These are phyloP conservation scores for Perdita meconis DNA, from an alignment of 2,888 invertebrate species.

Conservation along the genomic window DNA sequence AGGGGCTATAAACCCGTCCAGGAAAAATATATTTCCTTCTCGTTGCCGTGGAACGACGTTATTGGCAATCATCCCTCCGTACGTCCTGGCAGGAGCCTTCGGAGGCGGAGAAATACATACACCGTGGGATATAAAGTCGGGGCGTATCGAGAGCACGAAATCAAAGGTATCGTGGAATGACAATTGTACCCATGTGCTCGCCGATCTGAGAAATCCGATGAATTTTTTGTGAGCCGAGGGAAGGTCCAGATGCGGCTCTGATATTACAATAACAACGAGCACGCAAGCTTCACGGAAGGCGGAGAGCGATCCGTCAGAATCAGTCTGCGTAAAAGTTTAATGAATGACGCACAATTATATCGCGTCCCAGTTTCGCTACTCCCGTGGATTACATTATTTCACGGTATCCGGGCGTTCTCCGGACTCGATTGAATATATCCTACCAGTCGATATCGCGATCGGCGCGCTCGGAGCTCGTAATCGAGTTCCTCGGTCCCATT, in stretches of 20 bases:
- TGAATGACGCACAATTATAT: conserved; percentile 6
- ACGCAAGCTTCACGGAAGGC: background rate
- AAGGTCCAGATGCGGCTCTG: background rate
- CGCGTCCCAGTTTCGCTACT: conserved; percentile 9
- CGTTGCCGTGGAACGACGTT: conserved; percentile 21
- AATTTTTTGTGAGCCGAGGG: conserved; percentile 25
- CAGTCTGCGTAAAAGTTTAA: conserved; percentile 27
- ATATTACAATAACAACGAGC: background rate
- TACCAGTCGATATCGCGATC: conserved; percentile 40
- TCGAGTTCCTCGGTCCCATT: conserved; percentile 55
- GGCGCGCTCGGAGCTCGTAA: conserved; percentile 35
- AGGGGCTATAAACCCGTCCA: conserved; percentile 31
- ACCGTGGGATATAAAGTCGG: background rate
- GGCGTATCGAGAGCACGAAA: conserved; percentile 19
- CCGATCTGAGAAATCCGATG: background rate
- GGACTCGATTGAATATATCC: conserved; percentile 45
- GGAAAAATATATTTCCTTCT: conserved; percentile 31
- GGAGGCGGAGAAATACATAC: conserved; percentile 28
- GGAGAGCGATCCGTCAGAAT: background rate
- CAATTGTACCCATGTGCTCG: conserved; percentile 6
- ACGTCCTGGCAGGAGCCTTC: conserved; percentile 12
- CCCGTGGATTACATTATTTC: conserved; percentile 25
- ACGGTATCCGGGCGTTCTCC: background rate
- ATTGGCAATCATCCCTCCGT: conserved; percentile 48
- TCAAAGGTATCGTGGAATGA: conserved; percentile 35